Percentiles rank a stretch among this genome's conserved stretches.
Evolutionary conservation across 2,797 vertebrate genomes (phyloP).

Genomic region (Pangasius mekongensis): DNA sequence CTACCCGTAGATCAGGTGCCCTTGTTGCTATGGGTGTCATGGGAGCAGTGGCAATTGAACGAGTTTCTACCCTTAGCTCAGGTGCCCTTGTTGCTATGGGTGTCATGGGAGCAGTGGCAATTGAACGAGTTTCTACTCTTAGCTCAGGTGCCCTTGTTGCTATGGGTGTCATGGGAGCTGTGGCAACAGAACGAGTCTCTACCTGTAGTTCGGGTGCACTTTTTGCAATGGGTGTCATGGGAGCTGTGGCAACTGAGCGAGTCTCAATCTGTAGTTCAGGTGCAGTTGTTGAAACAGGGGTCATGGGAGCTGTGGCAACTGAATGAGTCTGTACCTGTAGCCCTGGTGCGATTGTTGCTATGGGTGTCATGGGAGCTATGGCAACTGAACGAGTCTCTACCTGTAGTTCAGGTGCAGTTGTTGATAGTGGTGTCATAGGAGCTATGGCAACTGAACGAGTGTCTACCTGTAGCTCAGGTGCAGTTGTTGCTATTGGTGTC

Average conservation of each 20-base stretch:
- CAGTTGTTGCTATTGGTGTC: conserved; percentile 5
- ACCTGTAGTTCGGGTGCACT: not conserved
- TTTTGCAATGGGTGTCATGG: conserved; percentile 17
- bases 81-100: conserved; percentile 10
- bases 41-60: conserved; percentile 29
- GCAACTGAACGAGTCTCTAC: not conserved
- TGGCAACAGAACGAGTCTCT: not conserved
- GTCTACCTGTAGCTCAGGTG: not conserved
- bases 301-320: conserved; percentile 32
- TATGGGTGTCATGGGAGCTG: conserved; percentile 14
- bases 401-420: not conserved
- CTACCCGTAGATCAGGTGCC: conserved; percentile 17
- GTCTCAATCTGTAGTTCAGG: conserved; percentile 8
- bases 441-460: not conserved
- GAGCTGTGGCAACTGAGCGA: conserved; percentile 3
- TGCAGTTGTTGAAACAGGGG: not conserved
- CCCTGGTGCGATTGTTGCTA: not conserved
- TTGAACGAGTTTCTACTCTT: not conserved
- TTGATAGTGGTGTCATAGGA: conserved; percentile 19
- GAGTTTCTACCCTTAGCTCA: not conserved
- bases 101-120: conserved; percentile 19
- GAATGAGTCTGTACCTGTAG: conserved; percentile 3
- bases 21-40: conserved; percentile 35
- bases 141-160: not conserved
- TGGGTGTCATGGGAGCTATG: conserved; percentile 19